A percentile compares a stretch with the other conserved stretches of the same genome.
Conservation (phyloP, 2,888 invertebrate species). For the Drosophila picticornis region DNA sequence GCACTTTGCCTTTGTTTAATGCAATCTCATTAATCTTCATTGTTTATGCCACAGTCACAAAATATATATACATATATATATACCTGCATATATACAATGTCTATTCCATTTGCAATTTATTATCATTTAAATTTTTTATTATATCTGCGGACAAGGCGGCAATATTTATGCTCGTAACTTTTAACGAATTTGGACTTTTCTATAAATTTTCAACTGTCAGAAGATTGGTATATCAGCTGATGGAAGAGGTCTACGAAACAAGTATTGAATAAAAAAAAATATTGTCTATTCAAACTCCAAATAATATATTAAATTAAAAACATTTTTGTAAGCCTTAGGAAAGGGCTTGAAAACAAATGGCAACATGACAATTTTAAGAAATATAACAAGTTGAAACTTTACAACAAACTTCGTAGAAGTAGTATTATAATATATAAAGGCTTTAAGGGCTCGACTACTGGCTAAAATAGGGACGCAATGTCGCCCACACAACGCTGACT, state of each 20-base stretch:
- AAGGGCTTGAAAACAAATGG: not conserved
- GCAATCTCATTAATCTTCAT: slow-evolving; percentile 64
- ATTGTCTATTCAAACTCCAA: not conserved
- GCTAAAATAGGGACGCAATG: slow-evolving; percentile 40
- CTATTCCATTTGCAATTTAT: slow-evolving; percentile 65
- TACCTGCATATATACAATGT: slow-evolving; percentile 22
- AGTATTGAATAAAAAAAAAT: not conserved
- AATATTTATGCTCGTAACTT: slow-evolving; percentile 33
- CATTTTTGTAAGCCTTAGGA: not conserved
- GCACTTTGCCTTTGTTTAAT: slow-evolving; percentile 39
- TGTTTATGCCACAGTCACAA: slow-evolving; percentile 48
- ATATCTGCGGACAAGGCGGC: slow-evolving; percentile 25
- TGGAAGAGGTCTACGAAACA: not conserved
- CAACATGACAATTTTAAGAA: not conserved
- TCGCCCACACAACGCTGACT: slow-evolving; percentile 41
- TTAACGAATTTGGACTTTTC: slow-evolving; percentile 33
- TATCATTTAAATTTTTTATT: slow-evolving; percentile 63
- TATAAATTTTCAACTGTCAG: not conserved
- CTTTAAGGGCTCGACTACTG: slow-evolving; percentile 9
- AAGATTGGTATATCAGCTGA: not conserved
- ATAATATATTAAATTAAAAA: not conserved
- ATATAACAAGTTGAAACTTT: slow-evolving; percentile 12
- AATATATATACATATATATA: not conserved
- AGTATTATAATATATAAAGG: slow-evolving; percentile 39
- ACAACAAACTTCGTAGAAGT: slow-evolving; percentile 21